These are phyloP conservation scores for Ceratoteleas bidentatus DNA, from an alignment of 1,140 invertebrate species.

Conservation along the genomic window DNA sequence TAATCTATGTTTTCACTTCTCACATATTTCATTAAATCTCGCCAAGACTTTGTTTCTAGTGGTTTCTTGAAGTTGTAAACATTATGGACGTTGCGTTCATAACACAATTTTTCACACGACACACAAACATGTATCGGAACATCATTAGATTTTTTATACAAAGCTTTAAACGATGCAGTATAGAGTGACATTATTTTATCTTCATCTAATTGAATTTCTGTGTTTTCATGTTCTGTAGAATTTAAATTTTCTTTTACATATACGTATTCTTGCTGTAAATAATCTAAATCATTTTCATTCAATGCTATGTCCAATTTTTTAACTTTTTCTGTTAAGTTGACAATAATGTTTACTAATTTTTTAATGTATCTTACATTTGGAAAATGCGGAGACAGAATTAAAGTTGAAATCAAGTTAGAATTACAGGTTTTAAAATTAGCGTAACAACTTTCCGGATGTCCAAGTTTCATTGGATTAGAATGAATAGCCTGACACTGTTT, in stretches of 20 bases:
- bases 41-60: conserved; percentile 48
- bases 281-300: conserved; percentile 16
- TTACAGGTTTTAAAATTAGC: conserved; percentile 18
- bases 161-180: conserved; percentile 45
- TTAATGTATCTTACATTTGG: conserved; percentile 38
- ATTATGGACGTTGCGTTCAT: conserved; percentile 36
- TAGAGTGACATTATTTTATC: conserved; percentile 38
- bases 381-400: conserved; percentile 35
- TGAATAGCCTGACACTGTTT: conserved; percentile 1
- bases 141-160: conserved; percentile 54
- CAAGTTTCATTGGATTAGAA: conserved; percentile 21
- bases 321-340: conserved; percentile 20
- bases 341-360: conserved; percentile 21
- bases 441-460: conserved; percentile 32
- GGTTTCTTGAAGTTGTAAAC: conserved; percentile 20
- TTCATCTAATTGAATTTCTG: conserved; percentile 47
- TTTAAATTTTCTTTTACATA: conserved; percentile 14
- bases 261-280: conserved; percentile 20
- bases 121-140: conserved; percentile 41
- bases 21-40: conserved; percentile 37
- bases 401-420: conserved; percentile 26
- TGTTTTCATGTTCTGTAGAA: background rate
- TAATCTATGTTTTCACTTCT: conserved; percentile 5
- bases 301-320: conserved; percentile 11
- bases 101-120: conserved; percentile 65